Base-by-base conservation (phyloP, 2,113 vertebrate genomes). In the Nannospalax galili region DNA sequence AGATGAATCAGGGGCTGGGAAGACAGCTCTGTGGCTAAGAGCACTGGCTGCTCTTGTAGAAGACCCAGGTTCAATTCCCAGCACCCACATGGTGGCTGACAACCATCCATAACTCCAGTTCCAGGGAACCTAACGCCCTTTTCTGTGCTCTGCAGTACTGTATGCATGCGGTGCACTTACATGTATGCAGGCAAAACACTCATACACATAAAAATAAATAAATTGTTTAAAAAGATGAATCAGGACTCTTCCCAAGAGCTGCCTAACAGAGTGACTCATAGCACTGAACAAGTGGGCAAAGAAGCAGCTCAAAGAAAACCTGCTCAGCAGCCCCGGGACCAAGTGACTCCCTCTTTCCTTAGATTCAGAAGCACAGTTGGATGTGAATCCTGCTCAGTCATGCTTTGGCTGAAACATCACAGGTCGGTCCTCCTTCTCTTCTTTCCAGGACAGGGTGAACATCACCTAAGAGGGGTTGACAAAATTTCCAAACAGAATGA, bases 211-310 rank as follows among this genome's bases (percentile, higher is more conserved):
- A 52, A 52, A 52, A 11, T 52, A 52, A 97, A 93, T 69, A 85
- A 90, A 73, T 75, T 79, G 84, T 93, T 96, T 79, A 93, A 92
- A 95, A 93, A 96, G 88, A 95, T 95, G 90, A 80, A 94, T 92
- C 62, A n/a, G 10, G 4, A 58, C 40, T 37, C 56, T 93, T 88
- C 78, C 73, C 60, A 56, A 85, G 81, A 95, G 93, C 70, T 88
- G 10, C 90, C 62, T 16, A 42, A 32, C 19, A 74, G 28, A 37
- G 62, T 86, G 67, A 10, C 30, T 92, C 58, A 81, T 37, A 72
- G 24, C 65, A 16, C 73, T 65, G 82, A 82, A 84, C 42, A 75
- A 73, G 91, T 9, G 4, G 11, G 58, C 74, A 35, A 81, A 92
- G 12, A 84, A 93, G 70, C 19, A 78, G 78, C 28, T 37, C 28